phyloP scores from a whole-genome alignment of 64 coral and sea anemone genomes.

The Orbicella faveolata region DNA sequence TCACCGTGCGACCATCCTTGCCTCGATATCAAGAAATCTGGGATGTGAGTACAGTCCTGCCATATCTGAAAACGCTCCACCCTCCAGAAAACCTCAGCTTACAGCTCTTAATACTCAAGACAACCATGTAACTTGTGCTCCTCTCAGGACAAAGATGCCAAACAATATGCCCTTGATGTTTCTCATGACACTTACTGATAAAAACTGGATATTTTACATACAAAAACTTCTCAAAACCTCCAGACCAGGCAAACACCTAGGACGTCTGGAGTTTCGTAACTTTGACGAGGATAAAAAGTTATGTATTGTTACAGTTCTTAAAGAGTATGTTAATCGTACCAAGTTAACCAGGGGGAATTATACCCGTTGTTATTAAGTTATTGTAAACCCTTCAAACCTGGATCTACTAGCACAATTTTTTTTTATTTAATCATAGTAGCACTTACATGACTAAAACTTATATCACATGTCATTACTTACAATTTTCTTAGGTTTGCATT shows the following conservation, averaged over 20 bases:
- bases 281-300: conserved; percentile 24
- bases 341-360: not conserved
- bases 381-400: not conserved
- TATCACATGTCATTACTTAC: too few species aligned
- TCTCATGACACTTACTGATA: conserved; percentile 31
- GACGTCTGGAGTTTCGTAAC: conserved; percentile 10
- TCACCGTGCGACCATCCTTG: not conserved
- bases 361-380: conserved; percentile 17
- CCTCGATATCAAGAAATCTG: conserved; percentile 21
- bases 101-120: not conserved
- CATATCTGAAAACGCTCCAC: not conserved
- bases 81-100: not conserved
- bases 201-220: conserved; percentile 42
- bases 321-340: not conserved
- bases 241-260: conserved; percentile 57
- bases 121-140: conserved; percentile 1
- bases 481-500: too few species aligned
- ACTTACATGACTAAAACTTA: too few species aligned
- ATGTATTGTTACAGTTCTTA: conserved; percentile 28
- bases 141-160: conserved; percentile 58
- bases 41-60: not conserved
- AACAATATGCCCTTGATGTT: conserved; percentile 38
- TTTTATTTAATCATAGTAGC: too few species aligned
- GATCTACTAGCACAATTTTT: not conserved
- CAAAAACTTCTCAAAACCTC: conserved; percentile 51